Percentiles rank a stretch among this genome's conserved stretches.
These are phyloP conservation scores for Morone saxatilis DNA, from an alignment of 2,113 vertebrate genomes.

Conservation along the genomic window DNA sequence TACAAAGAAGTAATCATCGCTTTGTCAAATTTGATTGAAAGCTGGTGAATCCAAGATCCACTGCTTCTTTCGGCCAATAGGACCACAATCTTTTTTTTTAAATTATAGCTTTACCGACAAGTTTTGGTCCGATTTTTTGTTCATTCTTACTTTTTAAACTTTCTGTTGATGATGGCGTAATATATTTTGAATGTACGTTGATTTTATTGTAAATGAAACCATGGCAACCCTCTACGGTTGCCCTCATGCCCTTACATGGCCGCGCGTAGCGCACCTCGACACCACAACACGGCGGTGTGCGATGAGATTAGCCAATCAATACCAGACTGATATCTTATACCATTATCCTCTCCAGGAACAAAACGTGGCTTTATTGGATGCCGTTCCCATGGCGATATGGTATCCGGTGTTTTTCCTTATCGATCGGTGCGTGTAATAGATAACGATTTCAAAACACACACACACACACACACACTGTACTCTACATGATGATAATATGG, in stretches of 20 bases:
- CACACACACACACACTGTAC: neutral
- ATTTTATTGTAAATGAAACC: slow-evolving; percentile 1
- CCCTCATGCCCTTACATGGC: neutral
- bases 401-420: slow-evolving; percentile 37
- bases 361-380: slow-evolving; percentile 55
- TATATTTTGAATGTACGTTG: neutral
- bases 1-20: neutral
- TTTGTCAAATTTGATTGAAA: slow-evolving; percentile 26
- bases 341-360: slow-evolving; percentile 50
- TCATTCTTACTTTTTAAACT: neutral
- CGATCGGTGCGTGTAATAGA: slow-evolving; percentile 33
- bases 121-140: neutral
- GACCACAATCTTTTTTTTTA: no score
- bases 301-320: slow-evolving; percentile 57
- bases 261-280: no score
- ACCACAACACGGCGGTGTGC: slow-evolving; percentile 9
- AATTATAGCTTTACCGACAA: neutral
- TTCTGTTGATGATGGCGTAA: neutral
- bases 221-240: neutral
- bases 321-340: slow-evolving; percentile 55
- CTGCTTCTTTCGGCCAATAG: neutral
- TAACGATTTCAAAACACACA: slow-evolving; percentile 31
- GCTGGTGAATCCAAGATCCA: neutral
- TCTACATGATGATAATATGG: neutral
- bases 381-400: slow-evolving; percentile 47